These are phyloP conservation scores for Cartodere bifasciata DNA, from an alignment of 2,888 invertebrate species.

Conservation along the genomic window DNA sequence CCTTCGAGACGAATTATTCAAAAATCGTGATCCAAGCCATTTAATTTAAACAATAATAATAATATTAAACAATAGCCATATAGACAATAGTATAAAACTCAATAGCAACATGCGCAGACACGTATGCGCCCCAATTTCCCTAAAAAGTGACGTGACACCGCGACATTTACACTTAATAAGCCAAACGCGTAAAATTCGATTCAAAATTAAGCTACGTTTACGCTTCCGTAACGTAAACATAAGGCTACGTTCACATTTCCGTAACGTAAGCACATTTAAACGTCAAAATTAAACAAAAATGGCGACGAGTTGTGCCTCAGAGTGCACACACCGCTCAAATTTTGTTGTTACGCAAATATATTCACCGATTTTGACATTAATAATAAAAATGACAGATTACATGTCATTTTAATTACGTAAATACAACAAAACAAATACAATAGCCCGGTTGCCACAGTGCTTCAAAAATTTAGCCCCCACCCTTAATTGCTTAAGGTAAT, in stretches of 20 bases:
- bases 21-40: no score
- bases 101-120: constrained; percentile 26
- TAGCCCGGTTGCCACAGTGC: constrained; percentile 39
- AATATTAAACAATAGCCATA: constrained; percentile 28
- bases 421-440: constrained; percentile 29
- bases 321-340: constrained; percentile 6
- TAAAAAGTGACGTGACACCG: constrained; percentile 31
- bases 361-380: constrained; percentile 19
- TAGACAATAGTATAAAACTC: constrained; percentile 31
- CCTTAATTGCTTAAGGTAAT: no score
- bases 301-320: constrained; percentile 4
- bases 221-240: no score
- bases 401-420: constrained; percentile 14
- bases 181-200: constrained; percentile 1
- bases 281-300: no score
- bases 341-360: constrained; percentile 3
- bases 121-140: constrained; percentile 28
- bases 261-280: no score
- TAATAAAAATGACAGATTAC: constrained; percentile 7
- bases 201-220: not conserved
- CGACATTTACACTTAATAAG: constrained; percentile 21
- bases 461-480: constrained; percentile 35
- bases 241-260: constrained; percentile 1
- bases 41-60: no score
- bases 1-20: no score